phyloP scores from a whole-genome alignment of 2,888 invertebrate species.

The Anodontia alba region DNA sequence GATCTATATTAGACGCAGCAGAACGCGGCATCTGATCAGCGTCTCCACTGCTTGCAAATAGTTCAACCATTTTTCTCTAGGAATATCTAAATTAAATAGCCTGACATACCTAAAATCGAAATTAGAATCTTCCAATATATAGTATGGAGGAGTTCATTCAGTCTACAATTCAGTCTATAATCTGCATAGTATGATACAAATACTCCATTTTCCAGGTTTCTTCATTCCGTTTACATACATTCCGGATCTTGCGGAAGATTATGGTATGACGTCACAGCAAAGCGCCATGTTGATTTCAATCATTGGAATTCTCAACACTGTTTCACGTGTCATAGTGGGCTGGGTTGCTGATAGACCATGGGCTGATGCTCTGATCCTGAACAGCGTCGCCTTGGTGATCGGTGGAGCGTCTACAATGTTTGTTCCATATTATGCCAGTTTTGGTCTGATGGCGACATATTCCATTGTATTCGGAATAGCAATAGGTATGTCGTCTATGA shows the following conservation, averaged over 20 bases:
- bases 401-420: constrained; percentile 94
- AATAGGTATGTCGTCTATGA: constrained; percentile 78
- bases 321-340: constrained; percentile 96
- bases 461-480: constrained; percentile 94
- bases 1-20: too few species aligned
- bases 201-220: constrained; percentile 91
- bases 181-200: too few species aligned
- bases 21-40: too few species aligned
- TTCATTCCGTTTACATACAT: constrained; percentile 96
- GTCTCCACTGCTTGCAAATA: too few species aligned
- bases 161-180: too few species aligned
- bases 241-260: constrained; percentile 68
- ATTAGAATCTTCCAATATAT: too few species aligned
- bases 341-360: constrained; percentile 90
- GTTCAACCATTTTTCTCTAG: too few species aligned
- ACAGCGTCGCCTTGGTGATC: constrained; percentile 93
- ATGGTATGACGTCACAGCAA: constrained; percentile 65
- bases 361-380: constrained; percentile 94
- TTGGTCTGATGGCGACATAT: constrained; percentile 91
- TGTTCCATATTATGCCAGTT: constrained; percentile 93
- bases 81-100: too few species aligned
- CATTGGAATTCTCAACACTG: constrained; percentile 93
- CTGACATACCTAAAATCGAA: too few species aligned
- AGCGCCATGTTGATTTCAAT: constrained; percentile 62
- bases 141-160: too few species aligned